Percentiles rank a stretch among this genome's conserved stretches.
Conservation (phyloP, 2,113 vertebrate species). For the Xiphorhynchus elegans region DNA sequence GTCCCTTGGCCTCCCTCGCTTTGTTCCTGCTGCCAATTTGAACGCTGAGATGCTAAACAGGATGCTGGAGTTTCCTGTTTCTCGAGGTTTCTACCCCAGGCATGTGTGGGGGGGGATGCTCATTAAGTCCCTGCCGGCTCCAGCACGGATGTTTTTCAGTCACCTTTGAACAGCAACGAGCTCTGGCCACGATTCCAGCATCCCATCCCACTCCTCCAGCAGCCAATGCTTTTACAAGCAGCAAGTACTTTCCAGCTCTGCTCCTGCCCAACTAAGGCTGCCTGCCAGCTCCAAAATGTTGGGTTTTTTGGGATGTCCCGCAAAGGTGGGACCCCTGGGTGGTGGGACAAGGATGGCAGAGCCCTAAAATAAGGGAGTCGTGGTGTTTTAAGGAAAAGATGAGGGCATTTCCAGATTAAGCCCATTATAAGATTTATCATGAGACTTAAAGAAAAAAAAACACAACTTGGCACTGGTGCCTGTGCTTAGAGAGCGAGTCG, state of each 20-base stretch:
- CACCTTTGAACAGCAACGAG: neutral
- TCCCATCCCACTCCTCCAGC: neutral
- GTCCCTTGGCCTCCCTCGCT: neutral
- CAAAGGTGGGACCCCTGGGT: neutral
- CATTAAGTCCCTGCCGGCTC: neutral
- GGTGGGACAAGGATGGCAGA: neutral
- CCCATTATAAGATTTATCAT: neutral
- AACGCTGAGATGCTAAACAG: constrained; percentile 18
- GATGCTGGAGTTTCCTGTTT: constrained; percentile 46
- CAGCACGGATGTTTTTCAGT: neutral
- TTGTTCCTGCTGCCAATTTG: neutral
- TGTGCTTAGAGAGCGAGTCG: accelerated
- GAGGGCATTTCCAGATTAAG: neutral
- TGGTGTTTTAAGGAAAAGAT: neutral
- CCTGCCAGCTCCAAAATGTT: neutral
- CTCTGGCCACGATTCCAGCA: neutral
- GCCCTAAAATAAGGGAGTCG: neutral
- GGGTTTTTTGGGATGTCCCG: neutral
- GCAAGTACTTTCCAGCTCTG: neutral
- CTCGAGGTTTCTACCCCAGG: neutral
- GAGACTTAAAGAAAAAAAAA: neutral
- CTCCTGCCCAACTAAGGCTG: neutral
- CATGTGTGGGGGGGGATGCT: neutral
- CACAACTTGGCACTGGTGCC: neutral
- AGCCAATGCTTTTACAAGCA: neutral